These are phyloP conservation scores for Odontesthes bonariensis DNA, from an alignment of 2,113 vertebrate genomes.

Conservation along the genomic window DNA sequence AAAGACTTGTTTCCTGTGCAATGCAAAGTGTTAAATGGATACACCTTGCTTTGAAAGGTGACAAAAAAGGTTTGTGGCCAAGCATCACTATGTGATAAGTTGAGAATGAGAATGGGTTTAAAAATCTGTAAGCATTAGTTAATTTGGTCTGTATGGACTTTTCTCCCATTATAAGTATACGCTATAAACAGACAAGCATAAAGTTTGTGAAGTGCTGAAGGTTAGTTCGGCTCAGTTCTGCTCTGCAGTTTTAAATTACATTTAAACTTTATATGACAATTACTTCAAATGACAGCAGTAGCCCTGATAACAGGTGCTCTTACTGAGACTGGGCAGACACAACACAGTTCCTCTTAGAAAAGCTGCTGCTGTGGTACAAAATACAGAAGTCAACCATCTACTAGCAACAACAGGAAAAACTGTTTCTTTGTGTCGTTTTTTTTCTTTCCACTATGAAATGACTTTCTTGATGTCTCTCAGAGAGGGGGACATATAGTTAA, in stretches of 20 bases:
- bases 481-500: conserved; percentile 75
- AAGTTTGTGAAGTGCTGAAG: neutral
- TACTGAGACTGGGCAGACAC: conserved; percentile 22
- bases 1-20: neutral
- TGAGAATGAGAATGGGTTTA: neutral
- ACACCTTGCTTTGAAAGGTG: neutral
- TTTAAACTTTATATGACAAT: neutral
- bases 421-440: conserved; percentile 63
- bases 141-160: neutral
- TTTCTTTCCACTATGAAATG: conserved; percentile 55
- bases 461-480: conserved; percentile 72
- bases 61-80: neutral
- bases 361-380: conserved; percentile 22
- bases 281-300: neutral
- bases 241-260: neutral
- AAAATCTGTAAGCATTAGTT: neutral
- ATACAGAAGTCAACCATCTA: conserved; percentile 41
- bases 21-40: neutral
- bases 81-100: no score
- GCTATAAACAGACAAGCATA: neutral
- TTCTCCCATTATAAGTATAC: neutral
- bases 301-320: conserved; percentile 14
- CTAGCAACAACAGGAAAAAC: conserved; percentile 31
- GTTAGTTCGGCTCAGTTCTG: neutral
- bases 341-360: conserved; percentile 19